phyloP scores from a whole-genome alignment of 2,888 invertebrate genomes.

The Dione vanillae region DNA sequence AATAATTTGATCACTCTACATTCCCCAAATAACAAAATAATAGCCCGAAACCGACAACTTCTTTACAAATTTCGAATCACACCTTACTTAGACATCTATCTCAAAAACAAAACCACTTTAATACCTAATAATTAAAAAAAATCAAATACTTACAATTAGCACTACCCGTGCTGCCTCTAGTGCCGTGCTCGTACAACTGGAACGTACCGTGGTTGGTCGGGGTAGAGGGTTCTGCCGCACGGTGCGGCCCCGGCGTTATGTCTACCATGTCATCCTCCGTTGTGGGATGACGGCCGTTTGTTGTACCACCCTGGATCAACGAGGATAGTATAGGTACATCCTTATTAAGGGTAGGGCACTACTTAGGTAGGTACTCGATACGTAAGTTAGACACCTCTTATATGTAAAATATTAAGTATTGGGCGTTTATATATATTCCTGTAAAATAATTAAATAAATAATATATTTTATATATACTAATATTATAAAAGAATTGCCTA shows the following conservation, averaged over 20 bases:
- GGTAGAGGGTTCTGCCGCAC: slow-evolving; percentile 60
- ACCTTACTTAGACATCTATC: neutral
- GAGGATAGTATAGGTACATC: too few species aligned
- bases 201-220: slow-evolving; percentile 79
- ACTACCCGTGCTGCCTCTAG: slow-evolving; percentile 63
- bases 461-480: too few species aligned
- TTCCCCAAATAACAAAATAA: neutral
- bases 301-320: slow-evolving; percentile 56
- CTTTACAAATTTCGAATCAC: neutral
- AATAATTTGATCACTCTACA: too few species aligned
- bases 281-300: slow-evolving; percentile 60
- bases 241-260: slow-evolving; percentile 66
- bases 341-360: too few species aligned
- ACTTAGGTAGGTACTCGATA: too few species aligned
- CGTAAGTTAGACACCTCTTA: too few species aligned
- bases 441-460: too few species aligned
- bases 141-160: slow-evolving; percentile 62
- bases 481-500: too few species aligned
- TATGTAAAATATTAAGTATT: too few species aligned
- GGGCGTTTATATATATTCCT: too few species aligned
- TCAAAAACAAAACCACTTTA: neutral
- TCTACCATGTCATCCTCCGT: slow-evolving; percentile 74
- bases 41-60: neutral
- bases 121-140: slow-evolving; percentile 13
- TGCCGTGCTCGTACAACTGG: slow-evolving; percentile 72